Evolutionary conservation across 2,113 vertebrate genomes (phyloP).

Genomic region (Dipodomys ordii): DNA sequence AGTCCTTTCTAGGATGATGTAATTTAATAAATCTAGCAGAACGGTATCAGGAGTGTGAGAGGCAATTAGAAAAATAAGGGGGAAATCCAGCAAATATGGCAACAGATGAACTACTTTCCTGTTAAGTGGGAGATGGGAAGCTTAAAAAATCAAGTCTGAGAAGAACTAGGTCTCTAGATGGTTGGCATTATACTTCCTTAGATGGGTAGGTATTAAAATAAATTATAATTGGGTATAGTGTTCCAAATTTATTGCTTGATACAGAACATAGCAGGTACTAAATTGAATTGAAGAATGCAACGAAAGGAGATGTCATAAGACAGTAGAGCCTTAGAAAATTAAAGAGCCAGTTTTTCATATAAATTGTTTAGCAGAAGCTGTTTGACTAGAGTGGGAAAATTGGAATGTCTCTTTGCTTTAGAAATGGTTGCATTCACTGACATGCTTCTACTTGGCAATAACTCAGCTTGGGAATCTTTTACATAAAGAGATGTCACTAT

Average conservation of each 20-base stretch:
- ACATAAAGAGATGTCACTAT: conserved; percentile 67
- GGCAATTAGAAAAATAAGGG: conserved; percentile 30
- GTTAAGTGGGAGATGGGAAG: conserved; percentile 1
- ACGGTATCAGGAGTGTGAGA: conserved; percentile 40
- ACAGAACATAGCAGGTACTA: conserved; percentile 45
- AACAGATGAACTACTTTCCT: conserved; percentile 30
- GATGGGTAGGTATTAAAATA: conserved; percentile 43
- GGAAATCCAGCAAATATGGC: not conserved
- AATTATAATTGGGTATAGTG: conserved; percentile 54
- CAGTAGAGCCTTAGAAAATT: conserved; percentile 64
- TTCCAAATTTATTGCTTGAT: conserved; percentile 63
- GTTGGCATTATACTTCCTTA: conserved; percentile 18
- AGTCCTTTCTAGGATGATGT: conserved; percentile 18
- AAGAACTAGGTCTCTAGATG: not conserved
- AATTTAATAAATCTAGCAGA: conserved; percentile 40
- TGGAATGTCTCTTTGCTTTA: conserved; percentile 41
- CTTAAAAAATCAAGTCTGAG: not conserved
- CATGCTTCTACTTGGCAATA: conserved; percentile 57
- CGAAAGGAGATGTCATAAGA: conserved; percentile 44
- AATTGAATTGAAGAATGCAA: conserved; percentile 65
- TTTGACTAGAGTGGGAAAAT: conserved; percentile 58
- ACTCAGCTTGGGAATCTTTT: conserved; percentile 71
- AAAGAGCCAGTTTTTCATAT: conserved; percentile 62
- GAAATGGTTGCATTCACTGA: conserved; percentile 57
- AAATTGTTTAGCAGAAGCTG: conserved; percentile 63